phyloP scores from a whole-genome alignment of 2,888 invertebrate species.

The Tinea semifulvella region DNA sequence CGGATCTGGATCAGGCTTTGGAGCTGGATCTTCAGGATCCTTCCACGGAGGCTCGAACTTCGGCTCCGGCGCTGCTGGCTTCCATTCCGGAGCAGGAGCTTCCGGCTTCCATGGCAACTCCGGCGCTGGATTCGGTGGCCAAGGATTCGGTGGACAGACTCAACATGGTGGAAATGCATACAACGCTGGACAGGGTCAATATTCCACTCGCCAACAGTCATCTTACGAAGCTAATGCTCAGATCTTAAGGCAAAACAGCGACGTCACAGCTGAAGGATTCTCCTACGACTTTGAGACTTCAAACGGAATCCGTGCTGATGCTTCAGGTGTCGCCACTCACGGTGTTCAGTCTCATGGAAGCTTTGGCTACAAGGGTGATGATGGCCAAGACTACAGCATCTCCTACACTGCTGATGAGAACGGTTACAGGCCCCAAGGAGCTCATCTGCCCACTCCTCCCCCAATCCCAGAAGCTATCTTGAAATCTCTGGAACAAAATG shows the following conservation, averaged over 20 bases:
- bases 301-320: slow-evolving; percentile 58
- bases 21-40: not conserved
- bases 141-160: slow-evolving; percentile 21
- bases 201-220: slow-evolving; percentile 24
- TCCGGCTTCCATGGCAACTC: slow-evolving; percentile 20
- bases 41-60: slow-evolving; percentile 18
- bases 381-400: slow-evolving; percentile 60
- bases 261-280: slow-evolving; percentile 56
- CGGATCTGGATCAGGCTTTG: not conserved
- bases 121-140: slow-evolving; percentile 18
- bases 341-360: slow-evolving; percentile 59
- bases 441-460: slow-evolving; percentile 57
- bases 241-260: slow-evolving; percentile 48
- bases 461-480: slow-evolving; percentile 59
- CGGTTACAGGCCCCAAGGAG: slow-evolving; percentile 54
- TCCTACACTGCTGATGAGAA: slow-evolving; percentile 61
- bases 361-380: slow-evolving; percentile 58
- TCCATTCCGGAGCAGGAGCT: slow-evolving; percentile 23
- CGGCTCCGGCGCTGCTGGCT: slow-evolving; percentile 22
- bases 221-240: slow-evolving; percentile 49
- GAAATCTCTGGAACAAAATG: slow-evolving; percentile 58
- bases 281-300: slow-evolving; percentile 58
- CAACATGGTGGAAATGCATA: slow-evolving; percentile 30
- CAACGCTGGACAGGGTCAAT: slow-evolving; percentile 26
- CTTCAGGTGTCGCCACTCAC: slow-evolving; percentile 52